Base-by-base conservation (phyloP, 1,140 invertebrate species). In the Wiebesia pumilae region DNA sequence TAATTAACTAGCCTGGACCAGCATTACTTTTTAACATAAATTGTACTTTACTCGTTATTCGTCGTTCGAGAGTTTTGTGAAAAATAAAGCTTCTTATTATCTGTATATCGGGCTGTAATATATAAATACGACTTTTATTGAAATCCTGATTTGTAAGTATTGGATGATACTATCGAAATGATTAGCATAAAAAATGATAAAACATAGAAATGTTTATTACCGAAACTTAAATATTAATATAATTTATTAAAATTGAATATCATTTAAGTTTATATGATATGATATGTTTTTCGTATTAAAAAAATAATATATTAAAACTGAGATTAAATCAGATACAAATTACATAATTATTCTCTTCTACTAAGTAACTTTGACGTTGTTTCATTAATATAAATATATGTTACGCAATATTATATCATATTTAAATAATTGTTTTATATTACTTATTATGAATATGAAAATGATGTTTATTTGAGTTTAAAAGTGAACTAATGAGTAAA, bases 141-240 rank as follows among this genome's bases (percentile, higher is more conserved):
- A 19, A 62, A 62, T 62, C 19, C 19, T 47, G 7, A 62, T 62
- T 21, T 21, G n/a, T n/a, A n/a, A n/a, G 19, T 21, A 19, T 62
- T 62, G 4, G 24, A 30, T 30, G n/a, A n/a, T 67, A 67, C 21
- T n/a, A 67, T 9, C n/a, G 4, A 10, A 30, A 67, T 24, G 16
- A 73, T 73, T 73, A 69, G n/a, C n/a, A 33, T 33, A 30, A 69
- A 24, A 35, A 30, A 69, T 69, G 30, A 69, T 69, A 69, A 69
- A 69, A 73, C 40, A 40, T 38, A 40, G 6, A 73, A 21, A 40
- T n/a, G 6, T 75, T 75, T 7, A 10, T 47, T 47, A 47, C 47
- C 47, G 19, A 75, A 75, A 7, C 47, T 75, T 3, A 10, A 30
- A 47, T 75, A 47, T 75, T 24, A 27, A 27, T 75, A 47, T 47